phyloP scores from a whole-genome alignment of 2,888 invertebrate genomes.

The Drosophila neotestacea region DNA sequence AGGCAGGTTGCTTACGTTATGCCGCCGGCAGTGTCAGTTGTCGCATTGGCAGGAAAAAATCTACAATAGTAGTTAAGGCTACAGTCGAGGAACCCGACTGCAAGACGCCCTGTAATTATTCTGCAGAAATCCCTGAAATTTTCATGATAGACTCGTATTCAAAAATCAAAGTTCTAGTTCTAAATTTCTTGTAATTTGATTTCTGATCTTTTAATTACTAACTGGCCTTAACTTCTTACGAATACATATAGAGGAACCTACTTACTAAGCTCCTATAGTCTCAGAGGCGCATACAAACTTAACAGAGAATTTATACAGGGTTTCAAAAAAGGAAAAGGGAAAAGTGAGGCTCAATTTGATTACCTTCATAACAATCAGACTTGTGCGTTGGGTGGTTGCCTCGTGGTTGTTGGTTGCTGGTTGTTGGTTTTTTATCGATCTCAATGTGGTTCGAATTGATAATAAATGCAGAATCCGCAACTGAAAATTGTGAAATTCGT shows the following conservation, averaged over 20 bases:
- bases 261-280: too few species aligned
- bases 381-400: slow-evolving; percentile 2
- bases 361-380: slow-evolving; percentile 41
- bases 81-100: too few species aligned
- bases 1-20: slow-evolving; percentile 5
- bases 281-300: too few species aligned
- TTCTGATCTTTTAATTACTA: too few species aligned
- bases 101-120: too few species aligned
- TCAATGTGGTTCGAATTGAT: slow-evolving; percentile 33
- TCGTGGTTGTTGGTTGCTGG: slow-evolving; percentile 5
- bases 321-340: background rate
- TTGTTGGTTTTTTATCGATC: slow-evolving; percentile 51
- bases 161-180: too few species aligned
- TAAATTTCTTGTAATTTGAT: too few species aligned
- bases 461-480: slow-evolving; percentile 50
- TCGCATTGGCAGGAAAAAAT: background rate
- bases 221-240: too few species aligned
- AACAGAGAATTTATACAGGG: background rate
- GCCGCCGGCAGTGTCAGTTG: slow-evolving; percentile 11
- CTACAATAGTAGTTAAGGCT: too few species aligned
- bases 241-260: too few species aligned
- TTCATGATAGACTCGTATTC: too few species aligned
- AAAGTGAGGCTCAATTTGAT: slow-evolving; percentile 49
- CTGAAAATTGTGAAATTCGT: slow-evolving; percentile 44
- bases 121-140: too few species aligned